phyloP scores from a whole-genome alignment of 1,140 invertebrate genomes.

The Zaprionus taronus region DNA sequence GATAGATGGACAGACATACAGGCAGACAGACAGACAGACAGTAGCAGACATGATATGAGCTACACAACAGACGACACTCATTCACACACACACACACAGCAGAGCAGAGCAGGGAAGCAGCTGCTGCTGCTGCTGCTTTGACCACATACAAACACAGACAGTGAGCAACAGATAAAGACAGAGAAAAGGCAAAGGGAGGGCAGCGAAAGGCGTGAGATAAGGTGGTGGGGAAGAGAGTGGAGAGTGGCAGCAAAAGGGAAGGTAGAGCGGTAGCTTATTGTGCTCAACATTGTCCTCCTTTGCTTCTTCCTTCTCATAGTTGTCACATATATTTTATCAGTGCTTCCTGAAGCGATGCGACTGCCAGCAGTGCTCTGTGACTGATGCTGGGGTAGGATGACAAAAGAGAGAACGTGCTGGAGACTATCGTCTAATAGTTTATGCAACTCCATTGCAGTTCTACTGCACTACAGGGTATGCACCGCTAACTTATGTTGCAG shows the following conservation, averaged over 20 bases:
- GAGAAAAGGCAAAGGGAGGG: not conserved
- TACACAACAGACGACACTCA: constrained; percentile 29
- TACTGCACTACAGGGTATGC: not conserved
- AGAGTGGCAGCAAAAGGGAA: not conserved
- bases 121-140: constrained; percentile 12
- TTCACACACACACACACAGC: too few species aligned
- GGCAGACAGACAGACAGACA: not conserved
- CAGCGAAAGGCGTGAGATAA: not conserved
- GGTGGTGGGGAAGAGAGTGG: not conserved
- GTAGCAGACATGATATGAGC: not conserved
- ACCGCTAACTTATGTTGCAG: not conserved
- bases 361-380: not conserved
- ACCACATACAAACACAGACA: constrained; percentile 30
- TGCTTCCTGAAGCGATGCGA: constrained; percentile 41
- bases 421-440: not conserved
- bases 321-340: constrained; percentile 45
- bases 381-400: too few species aligned
- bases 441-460: not conserved
- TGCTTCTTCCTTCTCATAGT: constrained; percentile 9
- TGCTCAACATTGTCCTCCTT: not conserved
- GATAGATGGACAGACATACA: constrained; percentile 3
- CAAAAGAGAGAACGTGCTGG: not conserved
- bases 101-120: not conserved
- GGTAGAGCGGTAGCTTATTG: not conserved
- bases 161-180: not conserved